Percentiles rank a stretch among this genome's conserved stretches.
These are phyloP conservation scores for Erethizon dorsatum DNA, from an alignment of 2,797 vertebrate genomes.

Conservation along the genomic window DNA sequence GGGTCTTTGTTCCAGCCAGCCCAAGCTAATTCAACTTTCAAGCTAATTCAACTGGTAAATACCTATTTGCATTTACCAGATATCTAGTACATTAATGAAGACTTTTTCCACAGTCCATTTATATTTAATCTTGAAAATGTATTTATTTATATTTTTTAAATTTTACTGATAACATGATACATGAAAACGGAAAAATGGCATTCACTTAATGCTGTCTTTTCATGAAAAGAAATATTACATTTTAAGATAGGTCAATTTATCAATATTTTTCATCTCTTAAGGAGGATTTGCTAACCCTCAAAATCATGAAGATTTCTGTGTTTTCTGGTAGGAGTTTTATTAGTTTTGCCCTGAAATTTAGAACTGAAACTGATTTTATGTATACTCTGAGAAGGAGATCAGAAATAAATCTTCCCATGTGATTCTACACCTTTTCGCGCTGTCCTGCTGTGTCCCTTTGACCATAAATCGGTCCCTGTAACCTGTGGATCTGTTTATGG, in stretches of 20 bases:
- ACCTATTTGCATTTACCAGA: not conserved
- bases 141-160: not conserved
- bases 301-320: not conserved
- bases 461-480: too few species aligned
- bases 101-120: slow-evolving; percentile 25
- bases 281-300: not conserved
- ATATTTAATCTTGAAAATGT: not conserved
- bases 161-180: not conserved
- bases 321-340: not conserved
- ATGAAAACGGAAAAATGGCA: not conserved
- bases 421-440: not conserved
- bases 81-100: not conserved
- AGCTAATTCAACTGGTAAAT: slow-evolving; percentile 9
- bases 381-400: not conserved
- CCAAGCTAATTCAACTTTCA: slow-evolving; percentile 35
- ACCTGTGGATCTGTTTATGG: not conserved
- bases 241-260: not conserved
- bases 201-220: not conserved
- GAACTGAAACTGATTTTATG: not conserved
- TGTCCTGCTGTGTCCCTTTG: too few species aligned
- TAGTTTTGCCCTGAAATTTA: not conserved
- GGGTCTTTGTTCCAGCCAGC: not conserved
- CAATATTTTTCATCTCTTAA: not conserved
- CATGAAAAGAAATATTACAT: not conserved
- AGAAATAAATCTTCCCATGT: accelerated